phyloP scores from a whole-genome alignment of 2,797 vertebrate genomes.

The Cichlasoma orientale region DNA sequence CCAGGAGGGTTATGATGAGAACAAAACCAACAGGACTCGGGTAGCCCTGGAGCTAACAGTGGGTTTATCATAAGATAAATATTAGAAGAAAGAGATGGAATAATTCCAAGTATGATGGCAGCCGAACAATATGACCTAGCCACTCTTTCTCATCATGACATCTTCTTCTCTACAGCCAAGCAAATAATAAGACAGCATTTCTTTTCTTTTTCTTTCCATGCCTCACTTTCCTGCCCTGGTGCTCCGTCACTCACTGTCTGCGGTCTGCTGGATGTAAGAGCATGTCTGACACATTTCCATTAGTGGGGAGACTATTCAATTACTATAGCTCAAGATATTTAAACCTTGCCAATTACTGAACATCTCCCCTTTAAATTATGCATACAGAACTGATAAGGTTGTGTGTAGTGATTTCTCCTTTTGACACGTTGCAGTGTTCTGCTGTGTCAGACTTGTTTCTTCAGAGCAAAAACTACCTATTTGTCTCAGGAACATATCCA shows the following conservation, averaged over 20 bases:
- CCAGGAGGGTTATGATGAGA: slow-evolving; percentile 65
- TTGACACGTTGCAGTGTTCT: slow-evolving; percentile 71
- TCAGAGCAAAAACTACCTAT: slow-evolving; percentile 35
- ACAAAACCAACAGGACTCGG: slow-evolving; percentile 61
- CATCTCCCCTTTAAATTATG: slow-evolving; percentile 84
- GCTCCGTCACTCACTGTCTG: slow-evolving; percentile 74
- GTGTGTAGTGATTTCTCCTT: slow-evolving; percentile 78
- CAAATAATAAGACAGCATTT: slow-evolving; percentile 64
- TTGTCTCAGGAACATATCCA: slow-evolving; percentile 30
- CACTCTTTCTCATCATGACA: slow-evolving; percentile 63
- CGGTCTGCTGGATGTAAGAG: slow-evolving; percentile 75
- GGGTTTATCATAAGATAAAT: slow-evolving; percentile 73
- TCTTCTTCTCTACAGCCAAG: slow-evolving; percentile 61
- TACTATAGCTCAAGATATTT: slow-evolving; percentile 84
- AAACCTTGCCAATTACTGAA: slow-evolving; percentile 86
- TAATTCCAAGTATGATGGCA: slow-evolving; percentile 55
- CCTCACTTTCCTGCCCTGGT: slow-evolving; percentile 56
- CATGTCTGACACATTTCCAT: slow-evolving; percentile 85
- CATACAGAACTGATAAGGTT: slow-evolving; percentile 79
- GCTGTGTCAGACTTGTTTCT: slow-evolving; percentile 60
- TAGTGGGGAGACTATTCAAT: slow-evolving; percentile 85
- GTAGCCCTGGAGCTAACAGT: slow-evolving; percentile 62
- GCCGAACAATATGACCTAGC: slow-evolving; percentile 63
- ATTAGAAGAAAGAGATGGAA: slow-evolving; percentile 68
- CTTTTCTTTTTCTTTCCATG: slow-evolving; percentile 45